Evolutionary conservation across 2,888 invertebrate genomes (phyloP), one percentile per base, ranked within the genome.

Genomic region (Noctua fimbriata): DNA sequence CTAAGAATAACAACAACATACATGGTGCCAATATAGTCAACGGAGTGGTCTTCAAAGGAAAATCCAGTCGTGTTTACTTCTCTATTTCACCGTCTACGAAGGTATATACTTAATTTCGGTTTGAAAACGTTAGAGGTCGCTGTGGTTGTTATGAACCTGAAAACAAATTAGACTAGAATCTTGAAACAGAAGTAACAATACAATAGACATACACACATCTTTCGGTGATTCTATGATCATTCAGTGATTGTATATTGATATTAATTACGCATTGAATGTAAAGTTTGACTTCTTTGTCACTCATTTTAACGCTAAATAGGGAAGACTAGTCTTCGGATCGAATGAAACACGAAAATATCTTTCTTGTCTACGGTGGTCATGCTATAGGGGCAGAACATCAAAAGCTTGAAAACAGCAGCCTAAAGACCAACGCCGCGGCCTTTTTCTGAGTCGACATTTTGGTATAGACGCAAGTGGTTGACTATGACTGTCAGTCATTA

Each of bases 401-500:
- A 58, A 55, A 58, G 58, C n/a, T n/a, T n/a, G n/a, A 58, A 60
- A 65, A 36, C 65, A 36, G 65, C 36, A 24, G 28, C 9, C 2
- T 66, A 6, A n/a, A 71, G 5, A 55, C n/a, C 12, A 47, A 79
- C 24, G 16, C 41, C 32, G 58, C 5, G 0, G 12, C 55, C 24
- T 24, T 24, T 41, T 66, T 5, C 66, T 24, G 24, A 41, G 7
- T 16, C 16, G 16, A n/a, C 14, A 58, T 58, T 63, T 63, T 69
- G 55, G 28, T 49, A 18, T 28, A 36, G 28, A 79, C 21, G 36
- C 1, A 60, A 72, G 28, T 36, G 16, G 1, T 49, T 24, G 44
- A 5, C 44, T 52, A 67, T 65, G 14, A 10, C 47, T 55, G 83
- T 9, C 78, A 77, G 76, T 79, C 84, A 84, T 63, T 44, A 1